Base-by-base conservation (phyloP, 2,797 vertebrate genomes). In the Sebastes variabilis region DNA sequence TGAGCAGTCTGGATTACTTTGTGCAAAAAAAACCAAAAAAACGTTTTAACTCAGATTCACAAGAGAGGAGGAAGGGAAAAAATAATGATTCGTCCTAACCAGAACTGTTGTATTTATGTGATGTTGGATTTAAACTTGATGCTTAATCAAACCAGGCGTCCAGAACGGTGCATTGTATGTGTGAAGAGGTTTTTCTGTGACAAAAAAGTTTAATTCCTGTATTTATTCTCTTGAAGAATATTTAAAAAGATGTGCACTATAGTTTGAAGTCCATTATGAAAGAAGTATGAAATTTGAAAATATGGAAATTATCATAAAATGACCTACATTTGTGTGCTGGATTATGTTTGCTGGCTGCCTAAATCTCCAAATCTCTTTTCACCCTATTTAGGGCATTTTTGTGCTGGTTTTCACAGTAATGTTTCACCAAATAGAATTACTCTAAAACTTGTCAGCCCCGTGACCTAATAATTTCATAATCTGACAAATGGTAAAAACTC, bases 281-380 rank as follows among this genome's bases (percentile, higher is more conserved):
- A 79, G 25, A 71, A 66, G 61, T 36, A 76, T 74, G 42, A 69
- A 81, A 74, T 76, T 66, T 67, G 79, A 68, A 72, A 72, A 86
- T 82, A 74, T 82, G 59, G 46, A 89, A 84, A 86, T 84, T 6
- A 81, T 82, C 12, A 73, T 85, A 85, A 89, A 90, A 85, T 89
- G 86, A 91, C 87, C 88, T 81, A 93, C 87, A 92, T 93, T 87
- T 81, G 67, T 46, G 65, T 24, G 24, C 83, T 86, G 87, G 91
- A 93, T 94, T 90, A 90, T 91, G 66, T 88, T 85, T 90, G 83
- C 77, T 86, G 8, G 25, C 79, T 87, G 79, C 67, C 60, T 84
- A 90, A 92, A 92, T 89, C 87, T 89, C 87, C 75, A 89, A 92
- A 93, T 93, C 89, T 90, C 90, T 92, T 88, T 81, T 87, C 67